Conservation (phyloP, 1,140 invertebrate species). For the Galleria mellonella region DNA sequence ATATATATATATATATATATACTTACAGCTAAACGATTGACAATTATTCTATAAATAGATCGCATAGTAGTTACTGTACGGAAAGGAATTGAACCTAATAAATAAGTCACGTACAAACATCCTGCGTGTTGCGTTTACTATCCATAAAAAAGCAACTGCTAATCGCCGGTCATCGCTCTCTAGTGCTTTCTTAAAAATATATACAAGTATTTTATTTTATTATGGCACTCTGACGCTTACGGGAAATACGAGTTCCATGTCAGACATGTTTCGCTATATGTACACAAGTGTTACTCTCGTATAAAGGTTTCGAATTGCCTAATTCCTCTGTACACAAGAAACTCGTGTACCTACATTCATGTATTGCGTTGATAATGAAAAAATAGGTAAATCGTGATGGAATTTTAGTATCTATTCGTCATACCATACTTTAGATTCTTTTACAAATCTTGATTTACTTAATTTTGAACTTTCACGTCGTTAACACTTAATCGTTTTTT, state of each 20-base stretch:
- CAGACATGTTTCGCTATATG: background rate
- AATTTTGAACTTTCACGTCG: no score
- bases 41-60: no score
- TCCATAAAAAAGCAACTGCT: conserved; percentile 54
- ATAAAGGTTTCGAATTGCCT: conserved; percentile 15
- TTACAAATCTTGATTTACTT: no score
- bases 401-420: no score
- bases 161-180: conserved; percentile 61
- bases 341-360: conserved; percentile 15
- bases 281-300: background rate
- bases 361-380: background rate
- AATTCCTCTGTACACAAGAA: conserved; percentile 30
- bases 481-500: no score
- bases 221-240: conserved; percentile 16
- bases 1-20: no score
- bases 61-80: background rate
- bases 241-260: conserved; percentile 26
- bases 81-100: conserved; percentile 25
- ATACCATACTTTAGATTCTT: no score
- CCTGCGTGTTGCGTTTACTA: conserved; percentile 33
- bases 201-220: conserved; percentile 27
- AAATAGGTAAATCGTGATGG: no score
- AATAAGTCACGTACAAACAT: conserved; percentile 63
- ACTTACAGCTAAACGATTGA: no score
- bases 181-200: conserved; percentile 27